Evolutionary conservation across 2,888 invertebrate species (phyloP).

Genomic region (Megalurothrips usitatus): DNA sequence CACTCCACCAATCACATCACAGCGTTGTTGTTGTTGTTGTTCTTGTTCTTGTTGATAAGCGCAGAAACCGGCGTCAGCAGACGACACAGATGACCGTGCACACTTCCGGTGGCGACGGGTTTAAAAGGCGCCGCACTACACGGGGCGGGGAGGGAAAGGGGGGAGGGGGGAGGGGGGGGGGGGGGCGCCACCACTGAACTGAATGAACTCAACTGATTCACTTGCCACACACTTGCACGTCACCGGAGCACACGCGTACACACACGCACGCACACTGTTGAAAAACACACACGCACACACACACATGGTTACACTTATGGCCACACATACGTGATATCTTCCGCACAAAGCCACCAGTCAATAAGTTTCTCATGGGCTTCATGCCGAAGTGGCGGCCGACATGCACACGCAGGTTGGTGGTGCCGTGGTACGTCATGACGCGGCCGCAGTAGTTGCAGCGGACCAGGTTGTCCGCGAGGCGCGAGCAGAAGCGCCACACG

Average conservation of each 20-base stretch:
- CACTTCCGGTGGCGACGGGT: slow-evolving; percentile 13
- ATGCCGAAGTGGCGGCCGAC: slow-evolving; percentile 38
- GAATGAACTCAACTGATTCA: background rate
- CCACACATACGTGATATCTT: slow-evolving; percentile 1
- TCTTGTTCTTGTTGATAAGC: background rate
- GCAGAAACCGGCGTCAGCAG: background rate
- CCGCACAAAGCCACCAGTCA: background rate
- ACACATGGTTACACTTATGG: background rate
- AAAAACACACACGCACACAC: background rate
- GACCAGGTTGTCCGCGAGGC: slow-evolving; percentile 36
- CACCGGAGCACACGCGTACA: background rate
- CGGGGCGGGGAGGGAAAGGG: background rate
- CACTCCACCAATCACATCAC: background rate
- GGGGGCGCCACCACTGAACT: background rate
- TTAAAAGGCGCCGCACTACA: slow-evolving; percentile 6
- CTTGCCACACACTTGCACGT: background rate
- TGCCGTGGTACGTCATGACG: slow-evolving; percentile 38
- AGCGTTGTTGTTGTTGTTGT: too few relatives aligned
- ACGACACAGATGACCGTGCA: slow-evolving; percentile 1
- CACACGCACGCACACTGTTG: background rate
- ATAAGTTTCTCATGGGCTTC: slow-evolving; percentile 32
- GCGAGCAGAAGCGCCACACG: slow-evolving; percentile 38
- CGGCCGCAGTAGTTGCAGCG: slow-evolving; percentile 37
- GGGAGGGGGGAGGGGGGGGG: background rate
- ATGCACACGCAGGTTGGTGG: slow-evolving; percentile 39